A percentile compares a stretch with the other conserved stretches of the same genome.
Conservation (phyloP, 2,888 invertebrate species). For the Pammene aurita region DNA sequence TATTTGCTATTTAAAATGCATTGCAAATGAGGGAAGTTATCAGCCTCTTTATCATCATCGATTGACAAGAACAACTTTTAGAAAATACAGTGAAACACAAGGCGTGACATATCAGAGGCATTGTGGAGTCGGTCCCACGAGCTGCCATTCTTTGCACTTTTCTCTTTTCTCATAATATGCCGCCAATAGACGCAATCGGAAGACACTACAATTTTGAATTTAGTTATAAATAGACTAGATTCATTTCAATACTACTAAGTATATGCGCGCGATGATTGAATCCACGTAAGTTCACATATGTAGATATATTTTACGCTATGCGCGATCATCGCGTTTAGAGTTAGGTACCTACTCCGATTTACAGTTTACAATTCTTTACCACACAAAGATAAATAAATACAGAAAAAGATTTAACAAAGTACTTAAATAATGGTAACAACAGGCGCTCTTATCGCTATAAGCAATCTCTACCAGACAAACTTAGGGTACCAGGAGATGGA, state of each 20-base stretch:
- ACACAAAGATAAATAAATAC: no score
- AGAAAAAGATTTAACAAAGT: no score
- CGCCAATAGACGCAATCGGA: conserved; percentile 69
- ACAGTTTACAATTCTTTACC: no score
- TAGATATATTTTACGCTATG: no score
- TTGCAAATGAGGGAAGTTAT: conserved; percentile 29
- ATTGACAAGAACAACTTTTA: conserved; percentile 50
- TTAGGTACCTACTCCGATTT: no score
- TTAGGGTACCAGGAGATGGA: no score
- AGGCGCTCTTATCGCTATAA: no score
- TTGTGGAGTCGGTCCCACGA: conserved; percentile 71
- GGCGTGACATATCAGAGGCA: conserved; percentile 69
- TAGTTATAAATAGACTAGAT: conserved; percentile 53
- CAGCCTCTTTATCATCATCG: conserved; percentile 33
- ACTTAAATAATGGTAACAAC: no score
- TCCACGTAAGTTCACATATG: no score
- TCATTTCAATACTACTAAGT: background rate
- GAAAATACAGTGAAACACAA: conserved; percentile 77
- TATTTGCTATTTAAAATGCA: background rate
- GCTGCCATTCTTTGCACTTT: conserved; percentile 76
- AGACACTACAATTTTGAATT: conserved; percentile 61
- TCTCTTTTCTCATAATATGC: conserved; percentile 79
- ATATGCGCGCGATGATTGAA: no score
- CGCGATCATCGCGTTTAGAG: no score
- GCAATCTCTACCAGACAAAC: no score